Conservation (phyloP, 1,140 invertebrate species). For the Drosophila ogumai region DNA sequence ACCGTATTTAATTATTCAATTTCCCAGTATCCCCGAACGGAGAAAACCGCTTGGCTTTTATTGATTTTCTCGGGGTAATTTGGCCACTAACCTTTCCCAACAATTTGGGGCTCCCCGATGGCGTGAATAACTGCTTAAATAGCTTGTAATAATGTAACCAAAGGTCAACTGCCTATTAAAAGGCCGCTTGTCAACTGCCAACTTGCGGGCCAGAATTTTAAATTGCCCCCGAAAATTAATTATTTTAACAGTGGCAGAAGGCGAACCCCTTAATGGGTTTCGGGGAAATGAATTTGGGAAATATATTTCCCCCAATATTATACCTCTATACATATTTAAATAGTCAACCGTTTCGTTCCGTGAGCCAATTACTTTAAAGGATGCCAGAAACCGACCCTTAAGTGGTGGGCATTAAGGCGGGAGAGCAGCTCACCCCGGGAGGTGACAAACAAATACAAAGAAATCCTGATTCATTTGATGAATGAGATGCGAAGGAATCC, state of each 20-base stretch:
- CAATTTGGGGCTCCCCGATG: conserved; percentile 5
- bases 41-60: conserved; percentile 3
- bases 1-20: conserved; percentile 16
- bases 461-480: conserved; percentile 33
- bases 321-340: background rate
- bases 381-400: conserved; percentile 4
- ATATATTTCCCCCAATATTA: background rate
- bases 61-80: conserved; percentile 23
- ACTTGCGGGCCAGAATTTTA: conserved; percentile 24
- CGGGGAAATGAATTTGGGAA: background rate
- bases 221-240: conserved; percentile 33
- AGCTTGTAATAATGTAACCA: conserved; percentile 10
- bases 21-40: background rate
- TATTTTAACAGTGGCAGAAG: conserved; percentile 5
- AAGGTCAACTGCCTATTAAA: conserved; percentile 35
- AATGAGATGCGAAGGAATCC: conserved; percentile 17
- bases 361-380: conserved; percentile 23
- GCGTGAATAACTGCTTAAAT: conserved; percentile 9
- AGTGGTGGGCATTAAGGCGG: background rate
- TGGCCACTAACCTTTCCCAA: conserved; percentile 22
- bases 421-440: background rate
- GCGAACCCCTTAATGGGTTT: conserved; percentile 10
- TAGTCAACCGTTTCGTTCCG: background rate
- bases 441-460: conserved; percentile 7
- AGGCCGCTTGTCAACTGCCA: conserved; percentile 23